Evolutionary conservation across 2,888 invertebrate genomes (phyloP).

Genomic region (Cephus spinipes): DNA sequence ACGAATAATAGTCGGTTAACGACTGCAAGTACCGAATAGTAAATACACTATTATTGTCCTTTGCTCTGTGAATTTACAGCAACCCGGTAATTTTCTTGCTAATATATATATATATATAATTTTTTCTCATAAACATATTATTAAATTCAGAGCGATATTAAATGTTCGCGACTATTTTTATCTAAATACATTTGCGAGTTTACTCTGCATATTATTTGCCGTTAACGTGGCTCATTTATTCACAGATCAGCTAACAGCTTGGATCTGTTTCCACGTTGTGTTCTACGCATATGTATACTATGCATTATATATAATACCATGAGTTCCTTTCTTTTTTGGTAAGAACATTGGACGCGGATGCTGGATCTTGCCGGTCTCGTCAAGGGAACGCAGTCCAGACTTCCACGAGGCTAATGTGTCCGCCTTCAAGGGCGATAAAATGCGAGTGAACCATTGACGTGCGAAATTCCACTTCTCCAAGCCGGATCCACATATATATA

Average conservation of each 20-base stretch:
- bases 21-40: neutral
- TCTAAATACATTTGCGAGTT: neutral
- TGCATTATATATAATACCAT: neutral
- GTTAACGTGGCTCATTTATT: neutral
- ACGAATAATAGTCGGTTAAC: neutral
- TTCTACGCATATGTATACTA: neutral
- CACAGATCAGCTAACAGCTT: neutral
- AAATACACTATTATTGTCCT: neutral
- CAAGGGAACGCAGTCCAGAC: neutral
- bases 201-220: neutral
- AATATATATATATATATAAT: neutral
- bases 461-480: conserved; percentile 4
- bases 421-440: conserved; percentile 17
- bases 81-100: neutral
- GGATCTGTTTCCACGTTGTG: neutral
- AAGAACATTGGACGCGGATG: neutral
- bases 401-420: conserved; percentile 1
- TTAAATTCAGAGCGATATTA: neutral
- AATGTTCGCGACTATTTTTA: neutral
- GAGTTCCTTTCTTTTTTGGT: neutral
- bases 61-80: neutral
- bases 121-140: neutral
- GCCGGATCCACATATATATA: neutral
- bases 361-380: neutral
- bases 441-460: conserved; percentile 5